Evolutionary conservation across 2,888 invertebrate species (phyloP).

Genomic region (Elegia similella): DNA sequence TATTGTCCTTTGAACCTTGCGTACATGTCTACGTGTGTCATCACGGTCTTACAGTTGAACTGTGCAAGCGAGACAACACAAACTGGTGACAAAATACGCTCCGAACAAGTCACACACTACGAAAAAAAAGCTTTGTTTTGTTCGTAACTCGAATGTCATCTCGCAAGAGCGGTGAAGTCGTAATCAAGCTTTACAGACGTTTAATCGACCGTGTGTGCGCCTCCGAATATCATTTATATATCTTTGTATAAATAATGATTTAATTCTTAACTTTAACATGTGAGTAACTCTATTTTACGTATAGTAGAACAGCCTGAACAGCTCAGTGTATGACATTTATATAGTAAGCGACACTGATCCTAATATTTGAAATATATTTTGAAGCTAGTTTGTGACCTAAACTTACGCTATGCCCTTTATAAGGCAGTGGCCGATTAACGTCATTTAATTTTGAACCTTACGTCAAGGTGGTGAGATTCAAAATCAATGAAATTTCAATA

Average conservation of each 20-base stretch:
- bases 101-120: not conserved
- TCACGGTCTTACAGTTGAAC: too few relatives aligned
- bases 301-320: slow-evolving; percentile 56
- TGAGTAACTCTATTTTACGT: slow-evolving; percentile 77
- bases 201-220: slow-evolving; percentile 12
- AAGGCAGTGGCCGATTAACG: too few relatives aligned
- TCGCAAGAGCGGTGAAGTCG: not conserved
- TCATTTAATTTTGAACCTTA: too few relatives aligned
- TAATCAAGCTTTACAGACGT: not conserved
- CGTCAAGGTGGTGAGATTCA: too few relatives aligned
- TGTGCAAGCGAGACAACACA: too few relatives aligned
- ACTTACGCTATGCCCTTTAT: slow-evolving; percentile 31
- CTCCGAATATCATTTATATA: slow-evolving; percentile 37
- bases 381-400: slow-evolving; percentile 75
- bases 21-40: too few relatives aligned
- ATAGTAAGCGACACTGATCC: slow-evolving; percentile 74
- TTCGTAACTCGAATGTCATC: not conserved
- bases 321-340: slow-evolving; percentile 62
- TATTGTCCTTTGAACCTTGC: too few relatives aligned
- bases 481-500: too few relatives aligned
- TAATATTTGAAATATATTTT: slow-evolving; percentile 71
- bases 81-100: too few relatives aligned
- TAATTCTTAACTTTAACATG: slow-evolving; percentile 69
- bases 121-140: not conserved
- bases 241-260: slow-evolving; percentile 69